Evolutionary conservation across 2,113 vertebrate genomes (phyloP).

Genomic region (Antechinus flavipes): DNA sequence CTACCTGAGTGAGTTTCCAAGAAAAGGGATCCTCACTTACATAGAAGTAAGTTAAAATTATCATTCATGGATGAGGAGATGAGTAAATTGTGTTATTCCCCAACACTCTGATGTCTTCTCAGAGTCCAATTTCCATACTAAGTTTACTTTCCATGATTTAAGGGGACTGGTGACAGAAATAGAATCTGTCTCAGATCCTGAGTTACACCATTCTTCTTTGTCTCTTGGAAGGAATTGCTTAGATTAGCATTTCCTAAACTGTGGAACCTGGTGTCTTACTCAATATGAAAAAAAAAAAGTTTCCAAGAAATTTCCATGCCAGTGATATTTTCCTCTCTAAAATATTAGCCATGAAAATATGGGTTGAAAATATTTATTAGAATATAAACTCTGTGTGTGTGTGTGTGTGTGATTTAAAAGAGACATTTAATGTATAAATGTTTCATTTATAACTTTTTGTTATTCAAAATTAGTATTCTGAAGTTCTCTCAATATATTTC

Average conservation of each 20-base stretch:
- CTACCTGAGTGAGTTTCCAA: not conserved
- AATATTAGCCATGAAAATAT: not conserved
- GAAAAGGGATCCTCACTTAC: not conserved
- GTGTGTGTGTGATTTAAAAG: too few species aligned
- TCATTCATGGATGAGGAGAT: not conserved
- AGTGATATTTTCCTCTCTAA: not conserved
- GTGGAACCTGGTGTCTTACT: not conserved
- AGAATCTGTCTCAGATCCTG: not conserved
- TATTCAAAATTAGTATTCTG: not conserved
- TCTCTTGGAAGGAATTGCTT: not conserved
- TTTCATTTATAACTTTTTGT: too few species aligned
- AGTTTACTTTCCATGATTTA: not conserved
- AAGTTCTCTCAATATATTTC: not conserved
- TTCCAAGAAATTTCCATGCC: not conserved
- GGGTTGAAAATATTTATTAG: not conserved
- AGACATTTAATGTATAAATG: too few species aligned
- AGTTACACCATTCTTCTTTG: not conserved
- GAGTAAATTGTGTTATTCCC: not conserved
- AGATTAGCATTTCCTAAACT: not conserved
- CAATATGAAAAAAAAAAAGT: not conserved
- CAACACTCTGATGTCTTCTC: not conserved
- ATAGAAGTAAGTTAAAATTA: not conserved
- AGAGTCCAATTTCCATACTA: not conserved
- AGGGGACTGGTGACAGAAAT: not conserved
- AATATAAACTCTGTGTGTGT: too few species aligned